Conservation (phyloP, 2,113 vertebrate genomes). For the Aegypius monachus region DNA sequence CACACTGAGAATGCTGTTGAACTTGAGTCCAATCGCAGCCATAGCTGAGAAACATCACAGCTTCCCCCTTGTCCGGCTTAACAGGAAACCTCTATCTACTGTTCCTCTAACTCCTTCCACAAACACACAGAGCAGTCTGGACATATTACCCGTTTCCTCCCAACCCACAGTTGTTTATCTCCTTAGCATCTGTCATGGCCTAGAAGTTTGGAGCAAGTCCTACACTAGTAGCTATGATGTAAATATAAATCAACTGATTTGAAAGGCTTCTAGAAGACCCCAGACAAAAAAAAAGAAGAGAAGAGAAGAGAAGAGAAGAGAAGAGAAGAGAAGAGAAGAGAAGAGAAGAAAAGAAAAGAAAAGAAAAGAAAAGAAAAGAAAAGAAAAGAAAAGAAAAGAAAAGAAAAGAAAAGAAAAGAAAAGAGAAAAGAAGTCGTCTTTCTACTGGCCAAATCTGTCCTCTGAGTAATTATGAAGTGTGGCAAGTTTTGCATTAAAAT, state of each 20-base stretch:
- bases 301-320: accelerated
- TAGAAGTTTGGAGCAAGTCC: neutral
- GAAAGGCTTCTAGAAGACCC: neutral
- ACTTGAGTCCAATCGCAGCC: neutral
- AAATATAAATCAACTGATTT: neutral
- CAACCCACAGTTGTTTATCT: slow-evolving; percentile 3
- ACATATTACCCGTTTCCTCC: slow-evolving; percentile 35
- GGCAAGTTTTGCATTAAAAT: neutral
- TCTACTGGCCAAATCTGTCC: neutral
- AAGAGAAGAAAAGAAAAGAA: no score
- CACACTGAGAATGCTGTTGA: neutral
- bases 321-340: accelerated
- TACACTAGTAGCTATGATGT: neutral
- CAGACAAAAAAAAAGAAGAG: neutral
- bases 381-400: accelerated
- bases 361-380: no score
- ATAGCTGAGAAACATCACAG: slow-evolving; percentile 26
- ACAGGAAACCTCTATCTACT: slow-evolving; percentile 58
- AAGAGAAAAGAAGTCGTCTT: neutral
- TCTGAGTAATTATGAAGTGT: neutral
- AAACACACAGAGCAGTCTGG: slow-evolving; percentile 19
- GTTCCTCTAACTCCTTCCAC: slow-evolving; percentile 57
- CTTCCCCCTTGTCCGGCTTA: slow-evolving; percentile 50
- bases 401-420: no score
- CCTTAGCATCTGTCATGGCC: neutral